A percentile compares a stretch with the other conserved stretches of the same genome.
Evolutionary conservation across 1,140 invertebrate genomes (phyloP).

Genomic region (Nylanderia fulva): DNA sequence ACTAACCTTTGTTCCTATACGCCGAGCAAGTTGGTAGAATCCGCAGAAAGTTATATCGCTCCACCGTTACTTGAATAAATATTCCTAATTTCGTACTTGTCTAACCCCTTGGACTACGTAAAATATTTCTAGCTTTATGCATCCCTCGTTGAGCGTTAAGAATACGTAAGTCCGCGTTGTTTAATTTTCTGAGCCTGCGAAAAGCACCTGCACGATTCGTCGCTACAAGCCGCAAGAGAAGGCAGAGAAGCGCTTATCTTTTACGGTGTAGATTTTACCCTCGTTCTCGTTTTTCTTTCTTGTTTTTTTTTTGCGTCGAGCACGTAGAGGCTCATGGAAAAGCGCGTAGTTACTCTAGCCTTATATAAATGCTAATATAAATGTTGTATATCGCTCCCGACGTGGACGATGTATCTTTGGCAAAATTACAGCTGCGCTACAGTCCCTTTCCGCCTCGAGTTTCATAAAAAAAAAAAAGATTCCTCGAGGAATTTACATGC

Average conservation of each 20-base stretch:
- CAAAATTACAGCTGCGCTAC: slow-evolving; percentile 29
- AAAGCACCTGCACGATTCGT: background rate
- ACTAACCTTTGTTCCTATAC: slow-evolving; percentile 39
- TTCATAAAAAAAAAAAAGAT: slow-evolving; percentile 5
- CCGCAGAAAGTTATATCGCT: slow-evolving; percentile 30
- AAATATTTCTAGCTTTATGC: slow-evolving; percentile 32
- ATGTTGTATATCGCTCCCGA: slow-evolving; percentile 44
- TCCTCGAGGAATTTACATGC: background rate
- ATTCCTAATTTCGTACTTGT: slow-evolving; percentile 45
- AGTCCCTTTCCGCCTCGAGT: background rate
- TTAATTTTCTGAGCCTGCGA: slow-evolving; percentile 41
- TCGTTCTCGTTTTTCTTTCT: background rate
- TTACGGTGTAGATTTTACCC: slow-evolving; percentile 1
- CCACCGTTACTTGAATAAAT: slow-evolving; percentile 50
- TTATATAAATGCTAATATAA: slow-evolving; percentile 63
- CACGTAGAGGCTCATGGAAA: slow-evolving; percentile 28
- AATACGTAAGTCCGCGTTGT: slow-evolving; percentile 26
- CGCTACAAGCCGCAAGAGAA: background rate
- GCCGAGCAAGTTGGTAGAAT: slow-evolving; percentile 24
- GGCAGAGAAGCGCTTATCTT: slow-evolving; percentile 16
- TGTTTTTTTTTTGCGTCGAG: slow-evolving; percentile 31
- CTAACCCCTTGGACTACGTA: background rate
- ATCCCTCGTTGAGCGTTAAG: slow-evolving; percentile 1
- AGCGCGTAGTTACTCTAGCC: slow-evolving; percentile 40
- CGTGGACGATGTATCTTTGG: slow-evolving; percentile 48